Evolutionary conservation across 2,888 invertebrate species (phyloP), one percentile per base, ranked within the genome.

Genomic region (Lymantria dispar): DNA sequence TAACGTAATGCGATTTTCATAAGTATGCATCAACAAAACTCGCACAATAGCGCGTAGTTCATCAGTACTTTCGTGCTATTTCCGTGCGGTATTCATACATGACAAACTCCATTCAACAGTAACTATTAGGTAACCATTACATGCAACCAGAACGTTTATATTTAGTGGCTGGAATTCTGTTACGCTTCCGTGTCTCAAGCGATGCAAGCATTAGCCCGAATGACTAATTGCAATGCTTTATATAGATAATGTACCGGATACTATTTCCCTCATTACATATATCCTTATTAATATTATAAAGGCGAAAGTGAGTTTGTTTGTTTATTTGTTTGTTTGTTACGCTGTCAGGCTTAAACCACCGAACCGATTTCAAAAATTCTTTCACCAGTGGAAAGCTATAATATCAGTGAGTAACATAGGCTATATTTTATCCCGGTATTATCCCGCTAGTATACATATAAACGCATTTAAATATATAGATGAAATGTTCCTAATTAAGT

Each of bases 191-290:
- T 58, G 61, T 68, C 60, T 44, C 52, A 52, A 58, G 45, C 46
- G 51, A 29, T 29, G 50, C 58, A 50, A 56, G 61, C 61, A 58
- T 68, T 60, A 65, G 53, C 62, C 48, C 56, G 56, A 70, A 71
- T 73, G 70, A 71, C 70, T 76, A 72, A 76, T 72, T 72, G 72
- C 62, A 59, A 70, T 68, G 71, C 70, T 59, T 56, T 52, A 54
- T 52, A 14, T 65, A 22, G 64, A 69, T 62, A 64, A 64, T 60
- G 62, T 58, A 57, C 75, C 74, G 75, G 78, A 79, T 72, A 75
- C 33, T 33, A 22, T 22, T 22, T 22, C 22, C 22, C 22, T 22
- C 5, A 22, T 22, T 3, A 22, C 5, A 22, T 22, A 22, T n/a
- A n/a, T n/a, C n/a, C n/a, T n/a, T n/a, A n/a, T n/a, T n/a, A n/a